phyloP scores from a whole-genome alignment of 2,888 invertebrate species.

The Pasiphila rectangulata region DNA sequence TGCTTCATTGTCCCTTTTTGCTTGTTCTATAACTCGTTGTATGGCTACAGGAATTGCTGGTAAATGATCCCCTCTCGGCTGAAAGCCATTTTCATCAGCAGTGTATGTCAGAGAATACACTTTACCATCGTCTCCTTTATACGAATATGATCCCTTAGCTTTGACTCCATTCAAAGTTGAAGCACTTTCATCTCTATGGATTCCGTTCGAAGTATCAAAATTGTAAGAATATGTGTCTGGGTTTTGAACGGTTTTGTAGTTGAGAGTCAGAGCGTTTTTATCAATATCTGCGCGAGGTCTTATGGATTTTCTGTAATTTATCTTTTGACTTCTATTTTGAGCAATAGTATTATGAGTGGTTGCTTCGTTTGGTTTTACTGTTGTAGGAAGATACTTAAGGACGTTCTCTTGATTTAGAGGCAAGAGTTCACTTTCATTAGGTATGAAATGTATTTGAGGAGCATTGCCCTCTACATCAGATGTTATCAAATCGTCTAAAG shows the following conservation, averaged over 20 bases:
- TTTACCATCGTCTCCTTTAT: slow-evolving; percentile 68
- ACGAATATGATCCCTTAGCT: slow-evolving; percentile 63
- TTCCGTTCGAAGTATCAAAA: slow-evolving; percentile 67
- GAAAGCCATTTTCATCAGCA: slow-evolving; percentile 70
- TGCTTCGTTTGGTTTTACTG: not conserved
- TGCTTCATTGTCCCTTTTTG: slow-evolving; percentile 47
- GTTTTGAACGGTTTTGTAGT: slow-evolving; percentile 51
- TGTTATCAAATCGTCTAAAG: not conserved
- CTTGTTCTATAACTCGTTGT: slow-evolving; percentile 58
- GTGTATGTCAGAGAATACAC: slow-evolving; percentile 57
- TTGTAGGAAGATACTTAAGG: not conserved
- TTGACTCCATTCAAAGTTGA: slow-evolving; percentile 56
- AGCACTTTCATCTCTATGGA: slow-evolving; percentile 63
- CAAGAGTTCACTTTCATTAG: not conserved
- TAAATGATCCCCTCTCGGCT: slow-evolving; percentile 62
- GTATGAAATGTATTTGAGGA: not conserved
- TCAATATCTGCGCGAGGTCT: slow-evolving; percentile 53
- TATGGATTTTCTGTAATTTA: slow-evolving; percentile 30
- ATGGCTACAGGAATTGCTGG: slow-evolving; percentile 68
- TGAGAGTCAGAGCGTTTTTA: slow-evolving; percentile 53
- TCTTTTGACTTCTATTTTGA: slow-evolving; percentile 22
- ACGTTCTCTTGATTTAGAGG: no score
- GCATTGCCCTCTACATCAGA: not conserved
- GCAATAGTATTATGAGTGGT: slow-evolving; percentile 14
- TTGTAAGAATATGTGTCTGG: slow-evolving; percentile 59